Evolutionary conservation across 1,140 invertebrate species (phyloP).

Genomic region (Drosophila melanica): DNA sequence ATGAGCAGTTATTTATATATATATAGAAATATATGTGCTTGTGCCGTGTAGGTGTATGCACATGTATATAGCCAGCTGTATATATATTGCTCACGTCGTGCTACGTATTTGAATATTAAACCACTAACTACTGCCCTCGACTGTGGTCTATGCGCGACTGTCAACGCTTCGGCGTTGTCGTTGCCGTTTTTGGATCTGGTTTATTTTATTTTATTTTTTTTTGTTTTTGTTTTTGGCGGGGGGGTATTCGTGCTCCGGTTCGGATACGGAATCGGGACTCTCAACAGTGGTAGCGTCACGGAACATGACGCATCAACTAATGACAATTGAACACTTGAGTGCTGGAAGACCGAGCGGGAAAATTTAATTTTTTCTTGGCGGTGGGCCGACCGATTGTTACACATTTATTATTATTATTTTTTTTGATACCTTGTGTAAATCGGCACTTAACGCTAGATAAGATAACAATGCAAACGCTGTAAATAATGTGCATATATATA

Average conservation of each 20-base stretch:
- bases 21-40: neutral
- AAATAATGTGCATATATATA: neutral
- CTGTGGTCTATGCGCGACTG: conserved; percentile 69
- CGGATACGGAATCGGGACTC: conserved; percentile 7
- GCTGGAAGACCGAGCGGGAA: conserved; percentile 11
- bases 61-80: conserved; percentile 17
- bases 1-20: conserved; percentile 48
- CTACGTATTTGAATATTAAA: conserved; percentile 49
- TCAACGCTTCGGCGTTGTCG: conserved; percentile 39
- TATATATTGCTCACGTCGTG: conserved; percentile 21
- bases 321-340: conserved; percentile 14
- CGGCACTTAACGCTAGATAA: conserved; percentile 56
- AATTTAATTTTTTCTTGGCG: conserved; percentile 11
- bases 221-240: no score
- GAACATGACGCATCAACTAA: conserved; percentile 38
- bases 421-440: conserved; percentile 50
- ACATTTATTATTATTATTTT: neutral
- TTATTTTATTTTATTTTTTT: neutral
- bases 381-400: conserved; percentile 29
- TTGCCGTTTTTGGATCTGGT: conserved; percentile 59
- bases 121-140: conserved; percentile 66
- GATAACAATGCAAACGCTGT: conserved; percentile 25
- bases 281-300: conserved; percentile 31
- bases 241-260: conserved; percentile 21
- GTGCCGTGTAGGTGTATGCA: conserved; percentile 11